Base-by-base conservation (phyloP, 2,113 vertebrate genomes). In the Gracilinanus agilis region DNA sequence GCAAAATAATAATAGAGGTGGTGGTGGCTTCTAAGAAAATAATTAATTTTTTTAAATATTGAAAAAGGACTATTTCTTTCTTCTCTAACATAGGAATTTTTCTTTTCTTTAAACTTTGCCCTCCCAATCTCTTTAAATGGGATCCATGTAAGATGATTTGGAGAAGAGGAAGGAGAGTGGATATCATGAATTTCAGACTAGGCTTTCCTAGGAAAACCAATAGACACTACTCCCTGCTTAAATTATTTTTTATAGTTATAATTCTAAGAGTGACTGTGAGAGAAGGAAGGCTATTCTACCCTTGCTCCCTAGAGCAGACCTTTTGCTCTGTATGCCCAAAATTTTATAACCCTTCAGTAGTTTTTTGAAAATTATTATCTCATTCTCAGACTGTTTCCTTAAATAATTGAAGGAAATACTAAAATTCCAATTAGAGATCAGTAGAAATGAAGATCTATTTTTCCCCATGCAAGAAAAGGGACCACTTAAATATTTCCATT, bases 131-230 rank as follows among this genome's bases (percentile, higher is more conserved):
- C 7, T 3, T 67, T 67, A n/a, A 67, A 34, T 29, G 34, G 61
- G 49, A 49, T 67, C 3, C 12, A 2, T 67, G 61, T 2, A 4
- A 67, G 34, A 16, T 34, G 61, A n/a, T 67, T 67, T 67, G 29
- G 29, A 13, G 6, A 1, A 4, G 5, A 3, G 16, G 61, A 16
- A 12, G 29, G 29, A 5, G 1, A 4, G 5, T 11, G 13, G 61
- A 16, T 16, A 24, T 67, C 12, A 34, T 67, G 61, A 16, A 9
- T 67, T n/a, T n/a, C 27, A 29, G 0, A 29, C 12, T 3, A 34
- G 29, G 34, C 29, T 67, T 13, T 34, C 61, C 4, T 34, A 34
- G 11, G 13, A 67, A 67, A 67, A 67, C 12, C 3, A 67, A 67
- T 67, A 34, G 3, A 11, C 12, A 34, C 29, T 9, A 4, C 13